These are phyloP conservation scores for Drosophila niveifrons DNA, from an alignment of 2,888 invertebrate genomes.

Conservation along the genomic window DNA sequence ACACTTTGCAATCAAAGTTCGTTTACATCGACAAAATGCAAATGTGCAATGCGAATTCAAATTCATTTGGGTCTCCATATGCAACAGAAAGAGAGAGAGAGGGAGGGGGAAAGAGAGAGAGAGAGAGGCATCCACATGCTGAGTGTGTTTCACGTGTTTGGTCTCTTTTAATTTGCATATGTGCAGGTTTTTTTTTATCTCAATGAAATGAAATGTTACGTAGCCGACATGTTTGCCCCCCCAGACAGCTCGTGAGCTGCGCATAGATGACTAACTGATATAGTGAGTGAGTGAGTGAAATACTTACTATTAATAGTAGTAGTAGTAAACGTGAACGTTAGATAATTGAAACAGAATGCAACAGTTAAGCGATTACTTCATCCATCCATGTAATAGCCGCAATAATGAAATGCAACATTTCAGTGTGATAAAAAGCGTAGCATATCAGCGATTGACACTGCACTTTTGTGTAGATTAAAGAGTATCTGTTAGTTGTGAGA, in stretches of 20 bases:
- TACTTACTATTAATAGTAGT: conserved; percentile 4
- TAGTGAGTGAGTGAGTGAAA: neutral
- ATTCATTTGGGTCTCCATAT: neutral
- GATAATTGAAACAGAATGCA: neutral
- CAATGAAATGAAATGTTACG: conserved; percentile 50
- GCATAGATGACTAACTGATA: conserved; percentile 7
- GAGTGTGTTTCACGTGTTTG: conserved; percentile 45
- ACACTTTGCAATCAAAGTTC: conserved; percentile 37
- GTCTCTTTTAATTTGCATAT: conserved; percentile 45
- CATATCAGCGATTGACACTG: no score
- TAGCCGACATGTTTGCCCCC: conserved; percentile 48
- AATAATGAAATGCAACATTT: neutral
- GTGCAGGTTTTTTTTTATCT: conserved; percentile 24
- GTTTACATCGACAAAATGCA: conserved; percentile 42
- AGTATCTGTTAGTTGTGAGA: neutral
- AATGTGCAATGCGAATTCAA: conserved; percentile 18
- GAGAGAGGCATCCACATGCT: conserved; percentile 6
- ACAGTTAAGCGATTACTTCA: neutral
- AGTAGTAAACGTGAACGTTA: neutral
- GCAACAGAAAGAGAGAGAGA: neutral
- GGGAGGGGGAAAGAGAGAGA: conserved; percentile 1
- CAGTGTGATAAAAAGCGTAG: no score
- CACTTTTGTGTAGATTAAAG: neutral
- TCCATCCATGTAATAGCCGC: neutral
- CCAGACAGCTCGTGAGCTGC: conserved; percentile 32